These are phyloP conservation scores for Elgaria multicarinata DNA, from an alignment of 2,113 vertebrate species.

Conservation along the genomic window DNA sequence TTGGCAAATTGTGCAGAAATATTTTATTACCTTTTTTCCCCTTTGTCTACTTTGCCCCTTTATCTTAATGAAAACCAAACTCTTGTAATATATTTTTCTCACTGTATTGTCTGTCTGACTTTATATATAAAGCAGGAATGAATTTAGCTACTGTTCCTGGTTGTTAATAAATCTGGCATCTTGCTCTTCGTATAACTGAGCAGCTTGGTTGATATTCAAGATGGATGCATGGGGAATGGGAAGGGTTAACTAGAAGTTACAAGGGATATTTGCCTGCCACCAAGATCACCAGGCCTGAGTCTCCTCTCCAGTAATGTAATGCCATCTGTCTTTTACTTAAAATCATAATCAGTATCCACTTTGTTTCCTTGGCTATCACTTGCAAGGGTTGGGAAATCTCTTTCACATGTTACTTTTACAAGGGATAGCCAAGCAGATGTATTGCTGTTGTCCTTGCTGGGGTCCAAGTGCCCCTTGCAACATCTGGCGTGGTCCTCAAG, in stretches of 20 bases:
- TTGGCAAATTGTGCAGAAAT: not conserved
- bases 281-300: not conserved
- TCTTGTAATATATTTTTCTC: not conserved
- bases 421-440: not conserved
- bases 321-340: not conserved
- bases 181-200: not conserved
- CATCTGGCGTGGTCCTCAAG: not conserved
- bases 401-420: not conserved
- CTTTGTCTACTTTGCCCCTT: not conserved
- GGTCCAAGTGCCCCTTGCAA: not conserved
- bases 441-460: not conserved
- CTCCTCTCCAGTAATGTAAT: not conserved
- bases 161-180: conserved; percentile 21
- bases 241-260: not conserved
- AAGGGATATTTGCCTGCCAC: not conserved
- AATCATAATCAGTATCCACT: not conserved
- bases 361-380: not conserved
- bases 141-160: not conserved
- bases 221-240: not conserved
- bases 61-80: not conserved
- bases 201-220: not conserved
- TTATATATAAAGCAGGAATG: not conserved
- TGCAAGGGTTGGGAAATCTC: not conserved
- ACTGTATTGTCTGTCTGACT: not conserved
- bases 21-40: not conserved